Percentiles rank a stretch among this genome's conserved stretches.
Conservation (phyloP, 2,113 vertebrate species). For the Scytalopus superciliaris region DNA sequence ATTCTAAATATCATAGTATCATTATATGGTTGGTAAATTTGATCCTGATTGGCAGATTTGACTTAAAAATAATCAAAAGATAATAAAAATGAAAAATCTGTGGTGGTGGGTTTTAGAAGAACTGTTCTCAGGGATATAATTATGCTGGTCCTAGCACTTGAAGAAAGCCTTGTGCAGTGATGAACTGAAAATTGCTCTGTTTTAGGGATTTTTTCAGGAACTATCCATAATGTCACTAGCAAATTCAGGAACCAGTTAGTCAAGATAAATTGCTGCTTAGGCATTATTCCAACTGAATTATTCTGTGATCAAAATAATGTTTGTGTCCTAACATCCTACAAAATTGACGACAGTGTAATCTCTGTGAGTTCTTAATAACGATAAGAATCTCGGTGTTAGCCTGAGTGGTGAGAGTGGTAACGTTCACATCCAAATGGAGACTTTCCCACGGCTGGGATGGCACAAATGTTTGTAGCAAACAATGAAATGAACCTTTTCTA, state of each 20-base stretch:
- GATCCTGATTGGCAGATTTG: not conserved
- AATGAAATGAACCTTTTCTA: constrained; percentile 39
- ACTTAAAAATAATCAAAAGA: not conserved
- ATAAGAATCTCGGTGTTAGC: not conserved
- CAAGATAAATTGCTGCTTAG: not conserved
- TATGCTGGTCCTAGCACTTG: not conserved
- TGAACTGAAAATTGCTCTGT: not conserved
- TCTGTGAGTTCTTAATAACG: not conserved
- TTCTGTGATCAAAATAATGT: not conserved
- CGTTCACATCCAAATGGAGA: constrained; percentile 49
- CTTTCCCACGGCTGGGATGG: constrained; percentile 62
- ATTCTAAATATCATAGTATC: not conserved
- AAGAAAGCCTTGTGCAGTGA: not conserved
- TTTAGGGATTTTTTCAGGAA: not conserved
- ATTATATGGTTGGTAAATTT: not conserved
- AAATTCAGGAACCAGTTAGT: not conserved
- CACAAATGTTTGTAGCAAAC: constrained; percentile 19
- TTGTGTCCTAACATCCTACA: not conserved
- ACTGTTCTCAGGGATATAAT: not conserved
- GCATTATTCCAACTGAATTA: not conserved
- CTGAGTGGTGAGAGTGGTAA: not conserved
- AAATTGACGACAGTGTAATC: constrained; percentile 4
- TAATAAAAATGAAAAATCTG: not conserved
- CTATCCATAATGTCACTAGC: not conserved
- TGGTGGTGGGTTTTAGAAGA: not conserved